Percentiles rank a stretch among this genome's conserved stretches.
phyloP scores from a whole-genome alignment of 1,140 invertebrate species.

The Venustaconcha ellipsiformis region DNA sequence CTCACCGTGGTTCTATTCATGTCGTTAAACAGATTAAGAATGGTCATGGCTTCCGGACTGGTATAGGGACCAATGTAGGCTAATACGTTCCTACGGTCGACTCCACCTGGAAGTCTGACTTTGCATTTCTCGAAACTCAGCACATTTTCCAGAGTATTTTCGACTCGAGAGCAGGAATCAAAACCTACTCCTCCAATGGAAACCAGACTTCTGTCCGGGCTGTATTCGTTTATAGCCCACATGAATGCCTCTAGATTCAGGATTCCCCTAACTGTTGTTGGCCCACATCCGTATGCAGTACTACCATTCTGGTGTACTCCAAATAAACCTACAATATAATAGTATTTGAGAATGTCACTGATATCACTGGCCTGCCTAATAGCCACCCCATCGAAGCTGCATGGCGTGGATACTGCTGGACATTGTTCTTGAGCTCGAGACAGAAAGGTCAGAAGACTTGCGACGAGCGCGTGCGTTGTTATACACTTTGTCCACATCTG shows the following conservation, averaged over 20 bases:
- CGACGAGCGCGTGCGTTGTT: too few species aligned
- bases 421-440: slow-evolving; percentile 28
- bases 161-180: slow-evolving; percentile 47
- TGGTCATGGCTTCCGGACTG: slow-evolving; percentile 34
- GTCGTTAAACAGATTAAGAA: slow-evolving; percentile 34
- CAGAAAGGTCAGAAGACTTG: not conserved
- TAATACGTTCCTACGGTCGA: slow-evolving; percentile 43
- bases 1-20: slow-evolving; percentile 46
- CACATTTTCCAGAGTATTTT: slow-evolving; percentile 48
- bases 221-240: slow-evolving; percentile 52
- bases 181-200: slow-evolving; percentile 52
- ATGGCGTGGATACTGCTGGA: slow-evolving; percentile 13
- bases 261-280: slow-evolving; percentile 33
- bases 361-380: slow-evolving; percentile 9
- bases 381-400: slow-evolving; percentile 20
- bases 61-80: slow-evolving; percentile 49
- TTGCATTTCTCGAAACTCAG: slow-evolving; percentile 49
- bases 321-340: slow-evolving; percentile 53
- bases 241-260: slow-evolving; percentile 57
- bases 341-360: slow-evolving; percentile 32
- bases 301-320: slow-evolving; percentile 41
- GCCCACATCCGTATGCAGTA: slow-evolving; percentile 37
- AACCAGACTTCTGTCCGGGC: slow-evolving; percentile 4
- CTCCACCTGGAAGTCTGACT: slow-evolving; percentile 22
- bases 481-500: too few species aligned